Conservation (phyloP, 2,888 invertebrate species). For the Cephus nigrinus region DNA sequence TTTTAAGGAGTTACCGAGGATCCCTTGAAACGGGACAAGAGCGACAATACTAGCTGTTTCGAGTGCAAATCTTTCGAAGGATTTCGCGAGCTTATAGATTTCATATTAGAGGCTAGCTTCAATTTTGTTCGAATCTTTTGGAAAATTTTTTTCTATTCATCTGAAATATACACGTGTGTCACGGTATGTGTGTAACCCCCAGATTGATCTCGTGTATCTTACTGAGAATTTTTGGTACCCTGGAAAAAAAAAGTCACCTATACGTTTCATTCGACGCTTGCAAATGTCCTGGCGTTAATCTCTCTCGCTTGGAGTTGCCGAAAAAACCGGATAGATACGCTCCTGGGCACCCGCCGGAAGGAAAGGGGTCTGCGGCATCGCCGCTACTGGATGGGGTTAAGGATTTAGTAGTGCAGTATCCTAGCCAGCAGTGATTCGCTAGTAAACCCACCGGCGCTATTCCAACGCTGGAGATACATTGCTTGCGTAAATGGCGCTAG, state of each 20-base stretch:
- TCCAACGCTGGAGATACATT: constrained; percentile 22
- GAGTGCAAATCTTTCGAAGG: no score
- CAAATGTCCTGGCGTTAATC: constrained; percentile 3
- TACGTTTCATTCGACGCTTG: not conserved
- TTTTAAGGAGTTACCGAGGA: no score
- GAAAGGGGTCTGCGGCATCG: constrained; percentile 24
- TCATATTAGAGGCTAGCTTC: no score
- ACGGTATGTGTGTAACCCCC: no score
- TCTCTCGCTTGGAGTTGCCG: not conserved
- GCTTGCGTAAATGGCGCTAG: constrained; percentile 19
- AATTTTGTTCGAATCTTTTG: no score
- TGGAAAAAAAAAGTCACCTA: not conserved
- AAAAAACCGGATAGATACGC: constrained; percentile 26
- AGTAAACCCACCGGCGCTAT: constrained; percentile 27
- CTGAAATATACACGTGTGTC: no score
- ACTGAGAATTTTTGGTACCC: not conserved
- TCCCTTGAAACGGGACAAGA: no score
- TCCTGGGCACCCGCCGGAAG: constrained; percentile 22
- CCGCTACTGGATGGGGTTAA: constrained; percentile 20
- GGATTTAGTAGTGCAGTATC: constrained; percentile 35
- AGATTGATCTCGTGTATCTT: no score
- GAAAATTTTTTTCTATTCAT: no score
- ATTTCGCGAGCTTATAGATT: no score
- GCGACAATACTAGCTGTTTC: no score
- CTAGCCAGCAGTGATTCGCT: constrained; percentile 33